A percentile compares a stretch with the other conserved stretches of the same genome.
These are phyloP conservation scores for Pteropus alecto DNA, from an alignment of 2,113 vertebrate species.

Conservation along the genomic window DNA sequence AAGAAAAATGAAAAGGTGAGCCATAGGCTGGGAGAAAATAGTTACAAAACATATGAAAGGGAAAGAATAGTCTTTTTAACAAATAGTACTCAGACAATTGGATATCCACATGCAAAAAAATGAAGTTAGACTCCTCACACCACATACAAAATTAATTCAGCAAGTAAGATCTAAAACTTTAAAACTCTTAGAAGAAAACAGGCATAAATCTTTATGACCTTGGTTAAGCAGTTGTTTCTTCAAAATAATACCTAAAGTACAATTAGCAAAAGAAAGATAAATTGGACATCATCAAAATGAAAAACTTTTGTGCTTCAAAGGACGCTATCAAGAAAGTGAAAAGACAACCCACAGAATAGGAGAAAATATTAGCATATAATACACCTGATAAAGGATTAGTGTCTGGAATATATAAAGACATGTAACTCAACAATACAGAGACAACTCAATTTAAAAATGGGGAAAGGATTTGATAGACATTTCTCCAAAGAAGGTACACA, in stretches of 20 bases:
- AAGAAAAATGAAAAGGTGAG: not conserved
- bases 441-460: not conserved
- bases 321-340: not conserved
- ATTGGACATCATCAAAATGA: not conserved
- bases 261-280: not conserved
- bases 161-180: not conserved
- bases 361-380: not conserved
- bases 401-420: not conserved
- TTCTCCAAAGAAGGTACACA: not conserved
- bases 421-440: not conserved
- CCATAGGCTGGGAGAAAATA: not conserved
- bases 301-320: constrained; percentile 9
- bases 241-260: not conserved
- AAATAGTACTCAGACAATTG: not conserved
- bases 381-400: not conserved
- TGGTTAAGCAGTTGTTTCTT: not conserved
- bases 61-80: not conserved
- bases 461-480: not conserved
- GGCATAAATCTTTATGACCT: not conserved
- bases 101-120: not conserved
- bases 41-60: not conserved
- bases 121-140: not conserved
- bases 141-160: not conserved
- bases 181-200: not conserved
- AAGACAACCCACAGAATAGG: not conserved